Evolutionary conservation across 2,113 vertebrate species (phyloP).

Genomic region (Argyrosomus japonicus): DNA sequence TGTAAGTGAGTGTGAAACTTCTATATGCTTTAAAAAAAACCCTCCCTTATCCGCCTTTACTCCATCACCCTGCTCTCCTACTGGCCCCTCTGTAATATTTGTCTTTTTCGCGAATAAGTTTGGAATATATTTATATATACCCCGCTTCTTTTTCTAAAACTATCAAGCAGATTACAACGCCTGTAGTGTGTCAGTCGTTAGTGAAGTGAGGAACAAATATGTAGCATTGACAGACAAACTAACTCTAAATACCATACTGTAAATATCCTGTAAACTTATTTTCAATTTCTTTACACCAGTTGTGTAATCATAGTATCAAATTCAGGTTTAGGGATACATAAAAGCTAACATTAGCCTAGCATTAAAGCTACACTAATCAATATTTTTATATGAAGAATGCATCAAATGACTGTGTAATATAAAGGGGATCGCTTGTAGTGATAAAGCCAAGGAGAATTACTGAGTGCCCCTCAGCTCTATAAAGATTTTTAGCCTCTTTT

Average conservation of each 20-base stretch:
- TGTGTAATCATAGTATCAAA: neutral
- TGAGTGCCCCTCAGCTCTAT: neutral
- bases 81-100: constrained; percentile 28
- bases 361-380: neutral
- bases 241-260: neutral
- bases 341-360: neutral
- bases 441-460: neutral
- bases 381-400: neutral
- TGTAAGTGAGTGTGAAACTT: constrained; percentile 25
- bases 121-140: constrained; percentile 6
- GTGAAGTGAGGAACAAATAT: neutral
- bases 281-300: neutral
- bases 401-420: neutral
- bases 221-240: neutral
- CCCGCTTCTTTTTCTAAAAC: neutral
- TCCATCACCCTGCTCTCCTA: constrained; percentile 5
- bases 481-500: neutral
- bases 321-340: neutral
- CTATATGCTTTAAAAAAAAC: constrained; percentile 20
- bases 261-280: neutral
- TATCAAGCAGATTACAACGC: neutral
- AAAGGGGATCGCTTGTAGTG: neutral
- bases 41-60: constrained; percentile 7
- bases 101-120: neutral
- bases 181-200: neutral